A percentile compares a stretch with the other conserved stretches of the same genome.
Conservation (phyloP, 2,797 vertebrate genomes). For the Channallabes apus region DNA sequence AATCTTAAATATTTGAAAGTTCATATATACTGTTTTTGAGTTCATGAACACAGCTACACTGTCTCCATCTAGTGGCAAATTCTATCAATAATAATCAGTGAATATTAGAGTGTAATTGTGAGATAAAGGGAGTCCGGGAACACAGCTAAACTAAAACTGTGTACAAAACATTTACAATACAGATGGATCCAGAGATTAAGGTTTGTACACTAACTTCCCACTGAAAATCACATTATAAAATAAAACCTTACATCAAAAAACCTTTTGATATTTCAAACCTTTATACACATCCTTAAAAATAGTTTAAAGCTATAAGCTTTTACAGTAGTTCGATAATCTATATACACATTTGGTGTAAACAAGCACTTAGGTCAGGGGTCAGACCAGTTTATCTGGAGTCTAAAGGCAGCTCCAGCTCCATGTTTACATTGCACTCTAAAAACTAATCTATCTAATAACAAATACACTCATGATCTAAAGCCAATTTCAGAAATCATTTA, state of each 20-base stretch:
- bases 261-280: too few species aligned
- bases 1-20: not conserved
- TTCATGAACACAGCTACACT: not conserved
- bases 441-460: conserved; percentile 12
- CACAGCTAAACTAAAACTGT: not conserved
- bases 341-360: not conserved
- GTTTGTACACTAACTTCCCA: not conserved
- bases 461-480: not conserved
- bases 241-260: not conserved
- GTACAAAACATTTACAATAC: not conserved
- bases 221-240: not conserved
- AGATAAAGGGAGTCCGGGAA: not conserved
- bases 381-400: not conserved
- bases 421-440: not conserved
- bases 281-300: too few species aligned
- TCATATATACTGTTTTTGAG: not conserved
- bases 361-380: not conserved
- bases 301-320: not conserved
- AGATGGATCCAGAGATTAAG: not conserved
- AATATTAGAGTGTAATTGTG: not conserved
- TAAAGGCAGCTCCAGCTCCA: not conserved
- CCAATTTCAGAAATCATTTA: not conserved
- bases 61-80: conserved; percentile 38
- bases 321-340: not conserved
- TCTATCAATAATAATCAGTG: not conserved